Evolutionary conservation across 2,888 invertebrate genomes (phyloP).

Genomic region (Sympetrum striolatum): DNA sequence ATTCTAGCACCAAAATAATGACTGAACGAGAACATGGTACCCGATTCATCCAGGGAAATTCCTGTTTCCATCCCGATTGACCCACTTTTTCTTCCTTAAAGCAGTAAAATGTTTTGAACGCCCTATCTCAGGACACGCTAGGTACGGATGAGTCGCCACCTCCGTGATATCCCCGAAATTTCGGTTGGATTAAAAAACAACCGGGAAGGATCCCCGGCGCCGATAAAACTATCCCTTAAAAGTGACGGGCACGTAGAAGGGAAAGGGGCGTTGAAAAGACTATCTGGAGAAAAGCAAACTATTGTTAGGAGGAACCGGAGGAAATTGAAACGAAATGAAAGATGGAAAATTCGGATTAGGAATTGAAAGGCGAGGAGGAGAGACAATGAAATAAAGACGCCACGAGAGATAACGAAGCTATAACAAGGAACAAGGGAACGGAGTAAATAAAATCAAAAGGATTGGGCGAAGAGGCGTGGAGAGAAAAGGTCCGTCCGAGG

Average conservation of each 20-base stretch:
- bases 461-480: background rate
- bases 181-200: background rate
- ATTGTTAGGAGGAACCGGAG: background rate
- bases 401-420: background rate
- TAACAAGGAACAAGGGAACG: background rate
- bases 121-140: too few relatives aligned
- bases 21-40: too few relatives aligned
- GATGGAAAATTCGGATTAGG: background rate
- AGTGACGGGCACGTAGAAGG: background rate
- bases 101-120: too few relatives aligned
- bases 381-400: background rate
- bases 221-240: background rate
- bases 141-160: too few relatives aligned
- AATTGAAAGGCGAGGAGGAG: background rate
- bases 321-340: background rate
- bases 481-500: background rate
- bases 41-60: too few relatives aligned
- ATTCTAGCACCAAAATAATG: too few relatives aligned
- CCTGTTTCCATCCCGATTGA: too few relatives aligned
- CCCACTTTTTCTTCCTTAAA: too few relatives aligned
- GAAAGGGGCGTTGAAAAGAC: background rate
- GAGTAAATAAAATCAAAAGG: background rate
- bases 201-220: background rate
- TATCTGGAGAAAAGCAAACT: background rate
- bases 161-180: background rate